A percentile compares a stretch with the other conserved stretches of the same genome.
Conservation (phyloP, 1,140 invertebrate genomes). For the Cheumatopsyche charites region DNA sequence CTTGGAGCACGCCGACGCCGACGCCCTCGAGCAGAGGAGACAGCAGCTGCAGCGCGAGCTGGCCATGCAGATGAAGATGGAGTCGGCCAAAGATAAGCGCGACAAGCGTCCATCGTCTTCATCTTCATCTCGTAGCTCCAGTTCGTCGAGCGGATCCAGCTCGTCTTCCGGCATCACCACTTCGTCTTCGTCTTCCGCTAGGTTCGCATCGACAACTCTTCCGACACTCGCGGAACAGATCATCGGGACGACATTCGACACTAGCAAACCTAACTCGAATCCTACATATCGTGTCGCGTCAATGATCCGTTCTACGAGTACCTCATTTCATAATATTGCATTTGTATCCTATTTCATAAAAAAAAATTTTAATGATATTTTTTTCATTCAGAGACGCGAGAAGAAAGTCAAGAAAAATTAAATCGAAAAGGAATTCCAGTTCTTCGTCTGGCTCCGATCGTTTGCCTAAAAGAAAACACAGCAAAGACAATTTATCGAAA, state of each 20-base stretch:
- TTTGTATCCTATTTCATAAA: too few relatives aligned
- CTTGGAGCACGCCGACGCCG: constrained; percentile 82
- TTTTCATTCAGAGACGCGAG: constrained; percentile 54
- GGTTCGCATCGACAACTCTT: constrained; percentile 51
- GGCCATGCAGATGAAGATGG: constrained; percentile 75
- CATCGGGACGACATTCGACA: too few relatives aligned
- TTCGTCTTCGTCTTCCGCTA: constrained; percentile 62
- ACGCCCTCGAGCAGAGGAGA: constrained; percentile 76
- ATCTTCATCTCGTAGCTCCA: constrained; percentile 68
- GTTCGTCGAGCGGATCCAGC: constrained; percentile 66
- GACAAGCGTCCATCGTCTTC: constrained; percentile 73
- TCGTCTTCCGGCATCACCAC: constrained; percentile 67
- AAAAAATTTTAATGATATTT: too few relatives aligned
- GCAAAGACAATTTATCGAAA: constrained; percentile 56
- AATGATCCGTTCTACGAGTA: too few relatives aligned
- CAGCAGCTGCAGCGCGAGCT: constrained; percentile 78
- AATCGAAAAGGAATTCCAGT: constrained; percentile 61
- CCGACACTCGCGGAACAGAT: constrained; percentile 1
- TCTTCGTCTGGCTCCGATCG: constrained; percentile 60
- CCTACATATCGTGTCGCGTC: too few relatives aligned
- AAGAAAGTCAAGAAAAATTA: constrained; percentile 57
- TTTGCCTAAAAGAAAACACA: constrained; percentile 58
- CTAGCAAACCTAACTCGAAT: too few relatives aligned
- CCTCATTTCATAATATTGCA: too few relatives aligned
- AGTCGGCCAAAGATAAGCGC: constrained; percentile 63